phyloP scores from a whole-genome alignment of 35 echinoderm and acorn worm genomes.

The Amphiura filiformis region DNA sequence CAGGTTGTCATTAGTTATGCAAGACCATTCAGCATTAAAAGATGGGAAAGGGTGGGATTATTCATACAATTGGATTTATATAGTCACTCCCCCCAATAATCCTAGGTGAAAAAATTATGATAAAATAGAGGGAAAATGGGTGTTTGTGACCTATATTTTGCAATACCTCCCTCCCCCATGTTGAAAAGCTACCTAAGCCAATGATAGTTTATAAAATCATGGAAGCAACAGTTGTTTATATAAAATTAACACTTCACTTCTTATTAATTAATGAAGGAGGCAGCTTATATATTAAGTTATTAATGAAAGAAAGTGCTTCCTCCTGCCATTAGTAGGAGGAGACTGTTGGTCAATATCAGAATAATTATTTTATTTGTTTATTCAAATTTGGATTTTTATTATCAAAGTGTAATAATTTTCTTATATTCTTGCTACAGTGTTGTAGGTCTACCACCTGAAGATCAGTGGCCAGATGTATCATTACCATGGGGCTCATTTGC shows the following conservation, averaged over 20 bases:
- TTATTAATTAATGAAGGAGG: not conserved
- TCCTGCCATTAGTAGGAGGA: not conserved
- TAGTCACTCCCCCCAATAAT: too few species aligned
- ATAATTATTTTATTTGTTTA: not conserved
- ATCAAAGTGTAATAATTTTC: not conserved
- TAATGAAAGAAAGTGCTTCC: not conserved
- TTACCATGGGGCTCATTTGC: conserved; percentile 79
- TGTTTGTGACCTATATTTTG: too few species aligned
- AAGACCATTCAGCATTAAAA: too few species aligned
- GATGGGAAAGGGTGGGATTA: too few species aligned
- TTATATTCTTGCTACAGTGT: conserved; percentile 37
- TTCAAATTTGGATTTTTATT: not conserved
- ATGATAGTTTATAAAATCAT: too few species aligned
- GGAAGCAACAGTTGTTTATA: too few species aligned
- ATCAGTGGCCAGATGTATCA: conserved; percentile 78
- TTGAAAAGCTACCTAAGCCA: too few species aligned
- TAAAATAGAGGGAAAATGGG: too few species aligned
- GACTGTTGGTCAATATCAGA: not conserved
- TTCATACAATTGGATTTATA: too few species aligned
- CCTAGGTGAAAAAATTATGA: too few species aligned
- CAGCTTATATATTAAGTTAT: not conserved
- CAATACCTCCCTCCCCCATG: too few species aligned
- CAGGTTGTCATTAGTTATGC: too few species aligned
- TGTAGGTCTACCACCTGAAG: conserved; percentile 64
- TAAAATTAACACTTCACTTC: not conserved